Base-by-base conservation (phyloP, 1,140 invertebrate species). In the Philaenus spumarius region DNA sequence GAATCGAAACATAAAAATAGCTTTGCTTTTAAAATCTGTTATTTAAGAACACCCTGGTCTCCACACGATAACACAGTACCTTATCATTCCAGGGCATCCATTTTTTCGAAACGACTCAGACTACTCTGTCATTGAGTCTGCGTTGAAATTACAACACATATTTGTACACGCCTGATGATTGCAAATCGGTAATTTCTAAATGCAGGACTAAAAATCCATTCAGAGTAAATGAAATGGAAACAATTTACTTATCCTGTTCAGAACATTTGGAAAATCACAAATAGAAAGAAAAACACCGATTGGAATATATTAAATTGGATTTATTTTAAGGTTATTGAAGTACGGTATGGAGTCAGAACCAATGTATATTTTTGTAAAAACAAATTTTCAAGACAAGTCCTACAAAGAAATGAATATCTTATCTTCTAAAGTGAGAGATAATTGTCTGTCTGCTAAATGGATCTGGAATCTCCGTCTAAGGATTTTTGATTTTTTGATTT, bases 41-140 rank as follows among this genome's bases (percentile, higher is more conserved):
- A 46, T 68, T 30, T 34, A 67, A n/a, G 6, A 43, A 14, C 53
- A 66, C 51, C 52, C 60, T 22, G 64, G 53, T 42, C 47, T 67
- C 3, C 50, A 67, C 50, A 62, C 35, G 22, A 71, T 72, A 30
- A 67, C 54, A 35, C 39, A 66, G 12, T 66, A 63, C 50, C 72
- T 64, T 64, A 48, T 73, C 26, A 59, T 66, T 37, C 64, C 67
- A 17, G 69, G 69, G 2, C 71, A 73, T 55, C 67, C 56, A 26
- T 73, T 70, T 55, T 55, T 74, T 20, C 65, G 66, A 2, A 73
- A 72, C 62, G 69, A 74, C 55, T 64, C 60, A 17, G 67, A 72
- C 50, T 71, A 71, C 54, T 42, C 55, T 14, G 66, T 68, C 58
- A 66, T 73, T 48, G 69, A 71, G 59, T 58, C 42, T 40, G 40